These are phyloP conservation scores for Caenorhabditis latens DNA, from an alignment of 1,140 invertebrate species.

Conservation along the genomic window DNA sequence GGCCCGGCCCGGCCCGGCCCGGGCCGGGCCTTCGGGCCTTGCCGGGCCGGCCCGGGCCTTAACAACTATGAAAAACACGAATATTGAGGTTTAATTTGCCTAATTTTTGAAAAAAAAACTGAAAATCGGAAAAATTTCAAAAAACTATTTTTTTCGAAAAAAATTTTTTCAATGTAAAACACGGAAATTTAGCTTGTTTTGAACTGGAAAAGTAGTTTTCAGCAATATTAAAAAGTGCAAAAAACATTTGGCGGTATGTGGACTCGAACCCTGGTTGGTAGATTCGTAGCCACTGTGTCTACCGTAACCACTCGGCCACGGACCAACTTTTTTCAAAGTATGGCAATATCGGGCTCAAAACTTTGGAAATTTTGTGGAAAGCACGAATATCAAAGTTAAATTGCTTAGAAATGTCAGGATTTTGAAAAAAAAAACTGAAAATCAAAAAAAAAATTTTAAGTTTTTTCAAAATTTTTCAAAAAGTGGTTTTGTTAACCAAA, in stretches of 20 bases:
- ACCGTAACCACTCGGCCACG: background rate
- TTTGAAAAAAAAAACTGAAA: background rate
- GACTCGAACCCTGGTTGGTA: background rate
- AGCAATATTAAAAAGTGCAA: background rate
- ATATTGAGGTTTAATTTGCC: no score
- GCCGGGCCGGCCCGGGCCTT: no score
- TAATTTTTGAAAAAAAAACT: no score
- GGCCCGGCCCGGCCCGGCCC: no score
- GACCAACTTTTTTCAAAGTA: background rate
- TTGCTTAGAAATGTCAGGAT: background rate
- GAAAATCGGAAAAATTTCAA: no score
- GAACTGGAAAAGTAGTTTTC: no score
- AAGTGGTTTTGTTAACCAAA: background rate
- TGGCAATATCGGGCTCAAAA: slow-evolving; percentile 1
- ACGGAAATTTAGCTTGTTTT: no score
- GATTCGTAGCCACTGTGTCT: background rate
- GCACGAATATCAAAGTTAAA: background rate
- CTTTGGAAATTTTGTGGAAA: background rate
- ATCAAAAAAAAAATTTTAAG: background rate
- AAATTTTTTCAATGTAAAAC: no score
- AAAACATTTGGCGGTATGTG: background rate
- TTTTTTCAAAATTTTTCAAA: background rate
- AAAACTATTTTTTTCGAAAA: no score
- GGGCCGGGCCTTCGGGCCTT: no score
- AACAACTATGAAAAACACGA: no score